Percentiles rank a stretch among this genome's conserved stretches.
These are phyloP conservation scores for Euleptes europaea DNA, from an alignment of 2,113 vertebrate species.

Conservation along the genomic window DNA sequence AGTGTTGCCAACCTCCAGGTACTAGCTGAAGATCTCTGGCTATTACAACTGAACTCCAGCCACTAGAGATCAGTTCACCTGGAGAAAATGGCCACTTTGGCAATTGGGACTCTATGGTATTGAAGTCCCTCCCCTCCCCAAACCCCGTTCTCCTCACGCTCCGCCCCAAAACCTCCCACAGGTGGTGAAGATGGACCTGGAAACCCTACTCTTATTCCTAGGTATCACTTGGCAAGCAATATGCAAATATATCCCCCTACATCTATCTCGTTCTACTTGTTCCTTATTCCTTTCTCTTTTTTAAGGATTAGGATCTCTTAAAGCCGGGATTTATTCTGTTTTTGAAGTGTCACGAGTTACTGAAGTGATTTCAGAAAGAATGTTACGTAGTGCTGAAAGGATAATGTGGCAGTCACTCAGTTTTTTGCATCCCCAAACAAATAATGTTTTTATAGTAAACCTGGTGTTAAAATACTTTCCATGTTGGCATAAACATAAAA, in stretches of 20 bases:
- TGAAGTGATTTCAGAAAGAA: neutral
- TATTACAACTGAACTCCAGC: no score
- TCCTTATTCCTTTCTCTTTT: neutral
- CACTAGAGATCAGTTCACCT: no score
- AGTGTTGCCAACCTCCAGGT: no score
- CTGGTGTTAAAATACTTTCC: constrained; percentile 20
- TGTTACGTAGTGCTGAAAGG: constrained; percentile 22
- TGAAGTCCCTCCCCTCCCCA: no score
- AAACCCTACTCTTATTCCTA: no score
- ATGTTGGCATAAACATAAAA: constrained; percentile 49
- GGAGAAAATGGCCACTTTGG: no score
- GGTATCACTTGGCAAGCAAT: no score
- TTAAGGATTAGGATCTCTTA: neutral
- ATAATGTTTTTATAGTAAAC: constrained; percentile 8
- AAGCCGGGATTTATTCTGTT: neutral
- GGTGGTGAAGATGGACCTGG: no score
- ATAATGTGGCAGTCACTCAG: constrained; percentile 22
- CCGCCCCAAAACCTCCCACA: no score
- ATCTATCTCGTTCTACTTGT: neutral
- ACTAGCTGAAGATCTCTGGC: no score
- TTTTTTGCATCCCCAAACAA: constrained; percentile 34
- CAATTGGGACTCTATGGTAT: no score
- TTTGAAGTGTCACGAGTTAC: neutral
- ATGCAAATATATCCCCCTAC: neutral
- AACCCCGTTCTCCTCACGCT: no score